Base-by-base conservation (phyloP, 1,140 invertebrate genomes). In the Drosophila aff. region DNA sequence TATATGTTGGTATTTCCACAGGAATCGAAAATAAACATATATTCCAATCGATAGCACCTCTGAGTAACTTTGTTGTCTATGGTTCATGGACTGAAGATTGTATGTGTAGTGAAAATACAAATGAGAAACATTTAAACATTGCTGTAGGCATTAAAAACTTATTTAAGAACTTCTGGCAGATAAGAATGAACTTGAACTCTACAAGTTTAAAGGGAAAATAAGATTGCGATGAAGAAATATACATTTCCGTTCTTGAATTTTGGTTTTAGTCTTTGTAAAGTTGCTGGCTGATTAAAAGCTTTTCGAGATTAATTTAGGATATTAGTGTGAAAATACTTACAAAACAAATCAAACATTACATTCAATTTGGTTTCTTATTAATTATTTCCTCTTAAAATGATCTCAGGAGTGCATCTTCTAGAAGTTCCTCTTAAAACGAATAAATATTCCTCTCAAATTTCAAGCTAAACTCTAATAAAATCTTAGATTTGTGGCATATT, bases 111-210 rank as follows among this genome's bases (percentile, higher is more conserved):
- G 41, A 3, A 26, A 38, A 36, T 57, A 11, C 11, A 46, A 31
- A n/a, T 33, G 21, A 47, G 16, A 36, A 66, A 16, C 18, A 66
- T 31, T 26, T n/a, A 38, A 47, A 23, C 26, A 43, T 31, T 18
- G 11, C 21, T 13, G 13, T 16, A 2, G 26, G 16, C 6, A 26
- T 55, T 58, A 18, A 58, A 43, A 41, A 36, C 38, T 9, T 6
- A 55, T 55, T 55, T 38, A 55, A 38, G 21, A 55, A 38, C 43
- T 46, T 38, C 11, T 28, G 31, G 11, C 43, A 44, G 67, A 71
- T 71, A 71, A 46, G 63, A 68, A 71, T 67, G 63, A 71, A 71
- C 67, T 71, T 71, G 67, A 71, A 71, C 67, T 69, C 33, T 13
- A 7, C 7, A 61, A 43, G 21, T 18, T 60, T 33, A n/a, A 23